Evolutionary conservation across 1,140 invertebrate species (phyloP), one percentile per base, ranked within the genome.

Genomic region (Phenacoccus solenopsis): DNA sequence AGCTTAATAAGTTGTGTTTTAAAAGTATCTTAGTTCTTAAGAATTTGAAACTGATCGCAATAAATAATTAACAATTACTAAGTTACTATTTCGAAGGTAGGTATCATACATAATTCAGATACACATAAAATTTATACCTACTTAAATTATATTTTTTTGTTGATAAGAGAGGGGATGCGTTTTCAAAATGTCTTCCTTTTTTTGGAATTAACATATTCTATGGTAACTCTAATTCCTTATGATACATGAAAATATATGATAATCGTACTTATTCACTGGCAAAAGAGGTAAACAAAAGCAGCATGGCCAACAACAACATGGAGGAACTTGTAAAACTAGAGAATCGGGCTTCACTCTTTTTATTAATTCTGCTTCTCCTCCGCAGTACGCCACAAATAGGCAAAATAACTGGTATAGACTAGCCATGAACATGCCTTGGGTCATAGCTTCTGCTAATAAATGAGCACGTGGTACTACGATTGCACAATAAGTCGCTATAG

Each of bases 291-390:
- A 74, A 20, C 81, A 77, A 28, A 70, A 76, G 72, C 84, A 86
- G 74, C 84, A 86, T 0, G 84, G 84, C 81, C 82, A 85, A 72
- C 84, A 86, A 72, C 85, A 87, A 73, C 84, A 85, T 1, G 85
- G 85, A 21, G 79, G 78, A 4, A 84, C 83, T 73, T 81, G 78
- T 0, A 82, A 78, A 73, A 81, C 81, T 61, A 86, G 75, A 1
- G 78, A 77, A 69, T 78, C 74, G 69, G 80, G 78, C 71, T 81
- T 79, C 0, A 80, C 77, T 71, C 77, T 82, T 76, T 81, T 79
- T 21, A 85, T 79, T 4, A 86, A 75, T 75, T 83, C 79, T 16
- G 82, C 81, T 69, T 80, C 78, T 0, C 85, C 85, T 0, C 84
- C 85, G 64, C 83, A 83, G 72, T 87, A 86, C 0, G 81, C 81